Evolutionary conservation across 2,113 vertebrate genomes (phyloP).

Genomic region (Oreochromis tanganicae): DNA sequence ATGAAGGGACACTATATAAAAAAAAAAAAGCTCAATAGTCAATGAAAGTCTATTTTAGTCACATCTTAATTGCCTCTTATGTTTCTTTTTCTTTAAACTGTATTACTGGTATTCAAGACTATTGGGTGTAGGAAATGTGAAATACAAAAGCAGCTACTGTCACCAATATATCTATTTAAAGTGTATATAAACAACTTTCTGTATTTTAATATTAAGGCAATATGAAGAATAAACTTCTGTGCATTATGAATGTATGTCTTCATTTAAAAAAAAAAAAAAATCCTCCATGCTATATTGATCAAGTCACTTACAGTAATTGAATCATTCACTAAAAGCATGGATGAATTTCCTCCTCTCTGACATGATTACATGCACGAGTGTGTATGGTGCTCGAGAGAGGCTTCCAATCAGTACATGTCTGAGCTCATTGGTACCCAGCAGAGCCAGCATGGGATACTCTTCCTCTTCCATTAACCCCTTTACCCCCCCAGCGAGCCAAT

Average conservation of each 20-base stretch:
- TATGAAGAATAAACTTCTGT: neutral
- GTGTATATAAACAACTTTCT: neutral
- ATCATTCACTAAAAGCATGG: slow-evolving; percentile 46
- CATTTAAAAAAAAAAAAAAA: neutral
- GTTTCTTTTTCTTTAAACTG: neutral
- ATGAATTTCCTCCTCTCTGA: neutral
- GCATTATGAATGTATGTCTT: neutral
- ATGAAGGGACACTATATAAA: neutral
- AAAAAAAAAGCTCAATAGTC: neutral
- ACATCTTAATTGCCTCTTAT: neutral
- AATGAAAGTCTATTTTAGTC: neutral
- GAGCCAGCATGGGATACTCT: slow-evolving; percentile 13
- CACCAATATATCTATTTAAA: neutral
- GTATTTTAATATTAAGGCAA: neutral
- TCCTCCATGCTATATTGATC: slow-evolving; percentile 25
- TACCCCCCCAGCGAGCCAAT: slow-evolving; percentile 13
- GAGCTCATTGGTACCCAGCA: slow-evolving; percentile 43
- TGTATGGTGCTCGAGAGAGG: neutral
- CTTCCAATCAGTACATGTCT: slow-evolving; percentile 13
- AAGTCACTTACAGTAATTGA: slow-evolving; percentile 44
- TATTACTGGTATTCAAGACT: neutral
- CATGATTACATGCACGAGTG: neutral
- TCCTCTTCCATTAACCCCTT: slow-evolving; percentile 51
- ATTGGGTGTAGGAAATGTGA: neutral
- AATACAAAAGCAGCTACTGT: neutral